Evolutionary conservation across 2,113 vertebrate genomes (phyloP), one percentile per base, ranked within the genome.

Genomic region (Cinclus mexicanus): DNA sequence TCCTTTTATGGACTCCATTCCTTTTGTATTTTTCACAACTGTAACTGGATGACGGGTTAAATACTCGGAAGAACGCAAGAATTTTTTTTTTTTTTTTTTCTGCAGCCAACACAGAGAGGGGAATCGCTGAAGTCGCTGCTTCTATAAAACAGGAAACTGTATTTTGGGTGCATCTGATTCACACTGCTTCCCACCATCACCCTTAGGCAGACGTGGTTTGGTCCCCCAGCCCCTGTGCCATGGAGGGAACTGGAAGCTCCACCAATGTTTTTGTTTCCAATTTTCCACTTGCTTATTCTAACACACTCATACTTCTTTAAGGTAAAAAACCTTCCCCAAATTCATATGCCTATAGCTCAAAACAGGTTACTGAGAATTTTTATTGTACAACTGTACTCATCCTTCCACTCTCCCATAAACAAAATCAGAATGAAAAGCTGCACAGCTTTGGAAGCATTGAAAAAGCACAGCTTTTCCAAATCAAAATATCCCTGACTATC

Each of bases 1-100:
- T 94, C 93, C 94, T 95, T 97, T 94, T 97, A 97, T 91, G 94
- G 95, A 61, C 78, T 91, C 49, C 74, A 83, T 67, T 60, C 85
- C 81, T 95, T 93, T 42, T 90, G 78, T 71, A 78, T 49, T 97
- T 95, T 90, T 96, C 92, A 90, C 94, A 95, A 67, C 75, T 86
- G 69, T 86, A 94, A 92, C 79, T 91, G 85, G 90, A 93, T 53
- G 90, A 78, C 1, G 21, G 92, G 82, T 94, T 94, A 96, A 97
- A 96, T 96, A 93, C 85, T 83, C 60, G 60, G 94, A 97, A 94
- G 83, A 90, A 42, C 6, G 2, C 79, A 92, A 83, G 56, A 96
- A 96, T 88, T 81, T 33, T 83, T 94, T 85, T 86, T 89, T 77
- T 85, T 75, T 94, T 85, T 89, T 89, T 77, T 85, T 75, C 80